Evolutionary conservation across 2,888 invertebrate genomes (phyloP), one percentile per base, ranked within the genome.

Genomic region (Tipula confusa): DNA sequence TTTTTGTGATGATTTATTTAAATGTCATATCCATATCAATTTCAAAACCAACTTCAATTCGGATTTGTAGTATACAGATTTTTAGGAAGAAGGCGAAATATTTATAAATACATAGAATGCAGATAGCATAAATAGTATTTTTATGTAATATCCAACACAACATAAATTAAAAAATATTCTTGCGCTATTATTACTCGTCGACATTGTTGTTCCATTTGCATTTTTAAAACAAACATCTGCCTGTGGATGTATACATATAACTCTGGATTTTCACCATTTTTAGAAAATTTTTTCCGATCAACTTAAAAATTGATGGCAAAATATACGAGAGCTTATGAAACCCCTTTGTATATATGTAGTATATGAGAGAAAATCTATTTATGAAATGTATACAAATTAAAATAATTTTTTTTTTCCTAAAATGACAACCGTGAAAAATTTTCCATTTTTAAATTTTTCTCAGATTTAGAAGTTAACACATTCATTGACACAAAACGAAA

Each of bases 321-420:
- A 24, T 64, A 24, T 64, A 64, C 9, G 64, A n/a, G 24, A 64
- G 64, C 24, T 24, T 24, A 64, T 7, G n/a, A 64, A 64, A 64
- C 64, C 64, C 64, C 64, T 64, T 64, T 64, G 43, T 43, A 43
- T 36, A 64, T 64, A 64, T n/a, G n/a, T n/a, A n/a, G n/a, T n/a
- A n/a, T n/a, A 64, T 64, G 64, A 64, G 64, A 64, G n/a, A 64
- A 64, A 64, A 64, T 64, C 64, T 64, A 64, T 64, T 64, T 64
- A 64, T 64, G 64, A 64, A 64, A 6, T 64, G 64, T 9, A 64
- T 64, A 64, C 64, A 64, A n/a, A n/a, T n/a, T n/a, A n/a, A n/a
- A n/a, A n/a, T n/a, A n/a, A 24, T 6, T 18, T 64, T 64, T 64
- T 64, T 64, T 18, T 24, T 64, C 24, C 7, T 18, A 64, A 38